Evolutionary conservation across 2,888 invertebrate genomes (phyloP).

Genomic region (Epinotia ramella): DNA sequence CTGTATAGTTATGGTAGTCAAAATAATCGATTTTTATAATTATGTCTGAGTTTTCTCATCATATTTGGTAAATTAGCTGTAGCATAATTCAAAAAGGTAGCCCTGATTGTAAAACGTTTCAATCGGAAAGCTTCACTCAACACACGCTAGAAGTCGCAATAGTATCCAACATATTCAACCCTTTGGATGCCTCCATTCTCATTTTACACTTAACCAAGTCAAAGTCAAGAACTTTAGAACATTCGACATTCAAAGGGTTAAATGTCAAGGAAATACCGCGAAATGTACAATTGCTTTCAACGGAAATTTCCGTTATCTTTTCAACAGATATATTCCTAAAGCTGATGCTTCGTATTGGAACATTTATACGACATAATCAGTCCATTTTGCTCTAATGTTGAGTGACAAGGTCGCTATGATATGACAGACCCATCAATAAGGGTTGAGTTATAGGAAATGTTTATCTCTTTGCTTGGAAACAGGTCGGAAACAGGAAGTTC

Average conservation of each 20-base stretch:
- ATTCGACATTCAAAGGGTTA: not conserved
- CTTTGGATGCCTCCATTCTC: not conserved
- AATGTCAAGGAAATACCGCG: not conserved
- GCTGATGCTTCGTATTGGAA: not conserved
- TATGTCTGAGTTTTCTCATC: not conserved
- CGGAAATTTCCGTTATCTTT: not conserved
- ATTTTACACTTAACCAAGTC: not conserved
- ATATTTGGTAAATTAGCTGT: not conserved
- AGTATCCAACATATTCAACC: conserved; percentile 5
- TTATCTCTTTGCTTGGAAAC: not conserved
- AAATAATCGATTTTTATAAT: not conserved
- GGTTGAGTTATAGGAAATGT: not conserved
- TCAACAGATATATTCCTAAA: not conserved
- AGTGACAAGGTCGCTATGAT: conserved; percentile 7
- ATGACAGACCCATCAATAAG: conserved; percentile 8
- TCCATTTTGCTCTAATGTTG: not conserved
- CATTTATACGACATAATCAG: not conserved
- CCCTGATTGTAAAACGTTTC: conserved; percentile 2
- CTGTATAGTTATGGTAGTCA: too few species aligned
- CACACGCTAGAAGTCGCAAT: not conserved
- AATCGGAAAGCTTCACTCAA: conserved; percentile 14
- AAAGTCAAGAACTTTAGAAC: not conserved
- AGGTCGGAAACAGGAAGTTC: not conserved
- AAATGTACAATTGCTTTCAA: not conserved
- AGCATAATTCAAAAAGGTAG: conserved; percentile 1